Evolutionary conservation across 2,888 invertebrate species (phyloP), one percentile per base, ranked within the genome.

Genomic region (Caenorhabditis sp.): DNA sequence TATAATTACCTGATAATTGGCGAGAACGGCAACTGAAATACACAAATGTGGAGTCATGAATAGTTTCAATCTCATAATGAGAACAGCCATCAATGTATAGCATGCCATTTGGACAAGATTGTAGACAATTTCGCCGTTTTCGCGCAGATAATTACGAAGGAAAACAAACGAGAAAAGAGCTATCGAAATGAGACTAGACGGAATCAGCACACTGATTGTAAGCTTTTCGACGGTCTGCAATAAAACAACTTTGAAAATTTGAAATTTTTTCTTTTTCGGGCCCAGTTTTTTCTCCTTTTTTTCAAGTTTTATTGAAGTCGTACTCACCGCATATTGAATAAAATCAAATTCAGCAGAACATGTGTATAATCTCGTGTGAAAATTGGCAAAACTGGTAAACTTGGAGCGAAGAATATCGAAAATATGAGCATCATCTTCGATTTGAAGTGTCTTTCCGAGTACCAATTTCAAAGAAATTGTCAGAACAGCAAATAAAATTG

Each of bases 1-100:
- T 31, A 4, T 31, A 6, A 43, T 43, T 43, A 43, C 43, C 12
- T 75, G 67, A 1, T 61, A 36, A 51, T 80, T 81, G 70, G 92
- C 91, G 21, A 92, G 88, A 1, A 94, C 88, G 0, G 93, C 92
- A 0, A 92, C 91, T 1, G 93, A 89, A 1, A 94, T 90, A 87
- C 93, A 93, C 83, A 94, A 88, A 81, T 93, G 93, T 0, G 93
- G 93, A 0, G 92, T 92, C 88, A 93, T 91, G 81, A 94, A 91
- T 62, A 93, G 87, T 85, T 94, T 93, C 58, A 94, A 87, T 82
- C 94, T 89, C 93, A 93, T 93, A 8, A 94, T 91, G 14, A 93
- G 88, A 1, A 89, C 86, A n/a, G 93, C 93, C 92, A 93, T 92
- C 0, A 91, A 84, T 1, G 91, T 91, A 88, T 92, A 94, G 54